Evolutionary conservation across 2,888 invertebrate species (phyloP).

Genomic region (Hydroisotoma schaefferi): DNA sequence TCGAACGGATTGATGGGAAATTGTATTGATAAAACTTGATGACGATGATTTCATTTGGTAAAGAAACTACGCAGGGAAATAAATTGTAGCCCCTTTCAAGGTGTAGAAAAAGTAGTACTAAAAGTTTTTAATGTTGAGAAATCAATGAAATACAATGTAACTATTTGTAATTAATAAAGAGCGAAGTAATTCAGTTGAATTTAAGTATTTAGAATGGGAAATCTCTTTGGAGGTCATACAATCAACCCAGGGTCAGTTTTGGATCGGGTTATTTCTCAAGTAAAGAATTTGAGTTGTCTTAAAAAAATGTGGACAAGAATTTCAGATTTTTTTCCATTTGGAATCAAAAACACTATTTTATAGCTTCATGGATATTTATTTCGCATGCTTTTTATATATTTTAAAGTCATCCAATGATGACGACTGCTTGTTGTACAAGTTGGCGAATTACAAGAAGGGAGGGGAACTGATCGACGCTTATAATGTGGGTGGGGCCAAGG

Average conservation of each 20-base stretch:
- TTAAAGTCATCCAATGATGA: conserved; percentile 61
- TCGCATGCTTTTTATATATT: conserved; percentile 1
- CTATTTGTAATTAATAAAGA: background rate
- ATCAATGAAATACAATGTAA: too few species aligned
- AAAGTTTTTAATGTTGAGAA: too few species aligned
- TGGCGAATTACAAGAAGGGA: conserved; percentile 84
- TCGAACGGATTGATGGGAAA: too few species aligned
- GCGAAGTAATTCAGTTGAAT: background rate
- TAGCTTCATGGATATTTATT: background rate
- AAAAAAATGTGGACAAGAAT: too few species aligned
- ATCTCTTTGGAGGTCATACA: conserved; percentile 5
- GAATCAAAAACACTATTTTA: too few species aligned
- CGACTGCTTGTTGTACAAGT: conserved; percentile 75
- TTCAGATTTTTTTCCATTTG: too few species aligned
- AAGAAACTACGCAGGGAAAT: too few species aligned
- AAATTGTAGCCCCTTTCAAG: too few species aligned
- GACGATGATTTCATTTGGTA: too few species aligned
- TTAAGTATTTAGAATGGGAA: conserved; percentile 3
- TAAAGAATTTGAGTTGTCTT: conserved; percentile 15
- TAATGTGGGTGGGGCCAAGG: conserved; percentile 71
- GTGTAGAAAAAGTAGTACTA: too few species aligned
- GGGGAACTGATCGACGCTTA: conserved; percentile 86
- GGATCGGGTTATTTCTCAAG: conserved; percentile 82
- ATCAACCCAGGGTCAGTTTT: conserved; percentile 67
- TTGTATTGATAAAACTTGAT: too few species aligned